Base-by-base conservation (phyloP, 1,140 invertebrate species). In the Heterodera carotae region DNA sequence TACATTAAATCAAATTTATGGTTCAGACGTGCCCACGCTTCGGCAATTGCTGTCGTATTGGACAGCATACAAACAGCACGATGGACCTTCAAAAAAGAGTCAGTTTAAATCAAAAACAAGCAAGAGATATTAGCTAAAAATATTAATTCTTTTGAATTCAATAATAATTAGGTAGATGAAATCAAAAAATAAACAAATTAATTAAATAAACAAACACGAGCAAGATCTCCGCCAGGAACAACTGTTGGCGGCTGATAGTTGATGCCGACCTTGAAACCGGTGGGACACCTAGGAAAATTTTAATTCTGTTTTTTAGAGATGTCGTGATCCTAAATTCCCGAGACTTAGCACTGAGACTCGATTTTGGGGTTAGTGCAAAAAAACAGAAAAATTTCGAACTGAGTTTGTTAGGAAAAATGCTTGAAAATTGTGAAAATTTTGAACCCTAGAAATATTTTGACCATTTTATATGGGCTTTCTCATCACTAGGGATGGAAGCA, bases 21-120 rank as follows among this genome's bases (percentile, higher is more conserved):
- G 75, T 90, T 89, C 1, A 93, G 84, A 66, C 92, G 90, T 53
- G 91, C 91, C 93, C 93, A 94, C 33, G 93, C 93, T 78, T 90
- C 90, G 18, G 87, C 90, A 75, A 89, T 91, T 66, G 91, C 91
- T 1, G 93, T 94, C 0, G 93, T 94, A 86, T 94, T 94, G 60
- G 91, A 93, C 87, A 94, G 88, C 93, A 86, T 93, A 91, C 93
- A 83, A 25, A 90, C 89, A 29, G 90, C 90, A 33, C 90, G 83
- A 39, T 82, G 85, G 36, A 88, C 82, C 78, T 79, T 25, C 31
- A 60, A 31, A 12, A 43, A 77, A 33, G 60, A 18, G 43, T 74
- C 34, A n/a, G n/a, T n/a, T n/a, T n/a, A n/a, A n/a, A n/a, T n/a
- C n/a, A n/a, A n/a, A n/a, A n/a, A n/a, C n/a, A n/a, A n/a, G n/a